Base-by-base conservation (phyloP, 1,140 invertebrate species). In the Caenorhabditis latens region DNA sequence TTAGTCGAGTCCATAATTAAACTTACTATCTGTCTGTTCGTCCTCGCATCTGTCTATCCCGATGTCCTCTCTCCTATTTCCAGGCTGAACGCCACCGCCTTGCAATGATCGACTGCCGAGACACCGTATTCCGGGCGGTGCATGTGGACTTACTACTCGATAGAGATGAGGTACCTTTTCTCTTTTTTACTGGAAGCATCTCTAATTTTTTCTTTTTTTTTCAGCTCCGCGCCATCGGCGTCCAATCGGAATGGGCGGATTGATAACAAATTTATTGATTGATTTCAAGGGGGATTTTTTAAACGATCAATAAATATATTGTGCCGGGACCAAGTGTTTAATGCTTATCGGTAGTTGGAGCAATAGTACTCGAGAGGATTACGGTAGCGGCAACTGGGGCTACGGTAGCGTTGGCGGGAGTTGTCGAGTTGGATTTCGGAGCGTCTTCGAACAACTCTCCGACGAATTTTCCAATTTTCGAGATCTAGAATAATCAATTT, bases 111-210 rank as follows among this genome's bases (percentile, higher is more conserved):
- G 89, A 89, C 61, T 88, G 87, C 42, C 24, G 89, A 46, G 89
- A 89, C 61, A 88, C 87, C 1, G 88, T 86, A 40, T 89, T 89
- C 46, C 84, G 89, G 42, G 79, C 84, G 9, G 85, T 86, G 11
- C 89, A 89, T 82, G 48, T 87, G 19, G 89, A 89, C 58, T 65
- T 89, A 14, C 40, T 89, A 6, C 67, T 89, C 24, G 75, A 86
- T 32, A 24, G 83, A 2, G 63, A 63, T 19, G 88, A 89, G 42
- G 67, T 71, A 71, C 6, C 11, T 14, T 32, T 19, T 6, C 1
- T 65, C 40, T 65, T 42, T 65, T 32, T 32, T 32, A 32, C 50
- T 53, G 16, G 16, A 6, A 6, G 57, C 57, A 19, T 21, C 57
- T 2, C 7, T 7, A 58, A 58, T 4, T 14, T 58, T 1, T 58